Base-by-base conservation (phyloP, 2,113 vertebrate species). In the Embiotoca jacksoni region DNA sequence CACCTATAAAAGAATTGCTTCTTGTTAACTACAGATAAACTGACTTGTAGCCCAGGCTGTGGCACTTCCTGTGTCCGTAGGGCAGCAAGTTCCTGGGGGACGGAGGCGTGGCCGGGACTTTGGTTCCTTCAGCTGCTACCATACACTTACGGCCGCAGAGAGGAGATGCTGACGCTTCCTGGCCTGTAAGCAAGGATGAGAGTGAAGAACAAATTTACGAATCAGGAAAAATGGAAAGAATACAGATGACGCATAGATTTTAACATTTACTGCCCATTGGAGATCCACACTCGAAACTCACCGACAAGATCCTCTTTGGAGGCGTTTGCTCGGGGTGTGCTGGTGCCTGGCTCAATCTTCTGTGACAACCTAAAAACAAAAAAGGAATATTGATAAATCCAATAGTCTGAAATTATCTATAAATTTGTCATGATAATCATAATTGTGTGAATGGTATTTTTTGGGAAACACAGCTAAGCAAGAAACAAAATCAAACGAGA, bases 11-110 rank as follows among this genome's bases (percentile, higher is more conserved):
- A 41, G n/a, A 32, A 33, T 0, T 9, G 13, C 37, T 3, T 16
- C 31, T 13, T 7, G 15, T 16, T 52, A n/a, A 52, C n/a, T 23
- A 6, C 15, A 16, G n/a, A 23, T 7, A n/a, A n/a, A 93, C 97
- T 95, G 83, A 99, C 98, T 99, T 99, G 94, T 99, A 99, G 83
- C 98, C 98, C 91, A 99, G 87, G 89, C 98, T 99, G 86, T 99
- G 97, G 92, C 97, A 99, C 83, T 99, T 99, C 92, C 98, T 96
- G 36, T 99, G 98, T 9, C 98, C 97, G 0, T 98, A 97, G 0
- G 96, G 95, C 72, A 99, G 95, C 73, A 99, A 93, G 91, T 98
- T 98, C 84, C 97, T 93, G 10, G 98, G 97, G 0, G 98, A 98
- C 0, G 98, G 97, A 0, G 98, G 98, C 0, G 97, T 98, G 80